A percentile compares a stretch with the other conserved stretches of the same genome.
Evolutionary conservation across 2,113 vertebrate species (phyloP).

Genomic region (Nansenia antarctica): DNA sequence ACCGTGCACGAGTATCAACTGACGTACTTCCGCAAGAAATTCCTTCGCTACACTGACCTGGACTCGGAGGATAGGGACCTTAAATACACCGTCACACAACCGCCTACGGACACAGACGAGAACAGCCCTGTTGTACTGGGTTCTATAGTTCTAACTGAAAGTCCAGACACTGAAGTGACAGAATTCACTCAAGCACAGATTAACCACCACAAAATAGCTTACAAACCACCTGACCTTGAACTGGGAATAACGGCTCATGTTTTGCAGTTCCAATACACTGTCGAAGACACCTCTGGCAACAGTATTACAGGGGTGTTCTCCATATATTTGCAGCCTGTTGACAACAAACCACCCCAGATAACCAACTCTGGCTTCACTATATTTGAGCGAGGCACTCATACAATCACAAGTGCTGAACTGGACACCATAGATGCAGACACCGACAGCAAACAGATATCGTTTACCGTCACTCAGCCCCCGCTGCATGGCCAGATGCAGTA

Average conservation of each 20-base stretch:
- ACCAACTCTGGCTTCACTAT: conserved; percentile 89
- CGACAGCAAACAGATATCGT: conserved; percentile 75
- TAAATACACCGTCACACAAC: conserved; percentile 83
- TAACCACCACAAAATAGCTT: conserved; percentile 93
- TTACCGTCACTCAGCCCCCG: conserved; percentile 83
- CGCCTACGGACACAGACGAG: conserved; percentile 85
- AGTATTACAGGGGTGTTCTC: conserved; percentile 81
- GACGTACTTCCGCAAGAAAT: conserved; percentile 84
- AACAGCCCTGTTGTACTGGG: conserved; percentile 82
- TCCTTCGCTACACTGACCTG: conserved; percentile 88
- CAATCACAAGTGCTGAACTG: conserved; percentile 79
- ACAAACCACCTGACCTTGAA: conserved; percentile 84
- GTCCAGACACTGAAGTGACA: conserved; percentile 76
- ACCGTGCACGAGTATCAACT: conserved; percentile 90
- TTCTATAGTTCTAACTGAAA: conserved; percentile 86
- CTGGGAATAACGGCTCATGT: conserved; percentile 90
- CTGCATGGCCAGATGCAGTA: conserved; percentile 81
- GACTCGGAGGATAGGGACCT: conserved; percentile 92
- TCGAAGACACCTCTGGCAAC: conserved; percentile 89
- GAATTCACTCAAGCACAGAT: conserved; percentile 96
- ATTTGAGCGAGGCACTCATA: conserved; percentile 79
- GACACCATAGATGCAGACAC: conserved; percentile 85
- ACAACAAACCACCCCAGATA: conserved; percentile 93
- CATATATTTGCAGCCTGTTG: conserved; percentile 86
- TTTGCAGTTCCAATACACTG: conserved; percentile 87